Percentiles rank a stretch among this genome's conserved stretches.
phyloP scores from a whole-genome alignment of 64 coral and sea anemone species.

The Stylophora pistillata region DNA sequence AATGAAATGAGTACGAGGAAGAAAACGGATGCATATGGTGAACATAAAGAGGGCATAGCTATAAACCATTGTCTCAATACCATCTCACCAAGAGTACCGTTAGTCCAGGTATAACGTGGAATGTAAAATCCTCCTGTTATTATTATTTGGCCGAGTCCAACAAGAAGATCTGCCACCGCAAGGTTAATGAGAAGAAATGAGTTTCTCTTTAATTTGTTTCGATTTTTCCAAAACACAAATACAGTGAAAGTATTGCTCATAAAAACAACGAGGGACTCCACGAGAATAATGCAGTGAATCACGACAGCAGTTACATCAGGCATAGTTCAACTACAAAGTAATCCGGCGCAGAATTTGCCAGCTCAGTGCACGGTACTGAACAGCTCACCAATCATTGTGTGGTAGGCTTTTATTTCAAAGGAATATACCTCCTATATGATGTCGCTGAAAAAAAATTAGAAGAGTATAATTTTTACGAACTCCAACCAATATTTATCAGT shows the following conservation, averaged over 20 bases:
- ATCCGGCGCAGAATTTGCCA: too few relatives aligned
- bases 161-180: background rate
- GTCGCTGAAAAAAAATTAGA: too few relatives aligned
- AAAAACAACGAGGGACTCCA: background rate
- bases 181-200: slow-evolving; percentile 13
- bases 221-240: background rate
- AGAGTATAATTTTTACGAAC: too few relatives aligned
- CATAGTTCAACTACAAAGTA: too few relatives aligned
- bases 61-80: background rate
- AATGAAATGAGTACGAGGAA: background rate
- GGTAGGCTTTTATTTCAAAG: too few relatives aligned
- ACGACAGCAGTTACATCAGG: too few relatives aligned
- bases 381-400: too few relatives aligned
- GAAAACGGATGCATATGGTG: background rate
- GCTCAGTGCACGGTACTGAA: too few relatives aligned
- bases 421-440: too few relatives aligned
- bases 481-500: too few relatives aligned
- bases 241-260: background rate
- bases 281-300: too few relatives aligned
- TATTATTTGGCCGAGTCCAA: background rate
- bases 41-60: too few relatives aligned
- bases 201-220: background rate
- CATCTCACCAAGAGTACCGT: background rate
- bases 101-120: background rate
- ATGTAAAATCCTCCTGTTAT: background rate